Percentiles rank a stretch among this genome's conserved stretches.
These are phyloP conservation scores for Cephus nigrinus DNA, from an alignment of 2,888 invertebrate genomes.

Conservation along the genomic window DNA sequence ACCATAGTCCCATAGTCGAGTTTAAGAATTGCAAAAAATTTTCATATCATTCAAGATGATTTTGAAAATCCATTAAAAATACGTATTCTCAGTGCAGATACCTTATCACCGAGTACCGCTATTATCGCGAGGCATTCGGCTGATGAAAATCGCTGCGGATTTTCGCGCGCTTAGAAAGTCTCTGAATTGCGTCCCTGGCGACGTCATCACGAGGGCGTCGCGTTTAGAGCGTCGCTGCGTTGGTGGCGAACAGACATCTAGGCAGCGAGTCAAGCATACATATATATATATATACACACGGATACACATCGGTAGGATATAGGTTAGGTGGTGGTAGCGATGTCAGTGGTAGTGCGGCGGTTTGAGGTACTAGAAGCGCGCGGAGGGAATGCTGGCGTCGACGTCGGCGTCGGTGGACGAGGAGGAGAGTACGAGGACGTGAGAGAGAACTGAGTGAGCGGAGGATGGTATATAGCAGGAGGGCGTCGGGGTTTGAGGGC, in stretches of 20 bases:
- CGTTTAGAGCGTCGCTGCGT: conserved; percentile 58
- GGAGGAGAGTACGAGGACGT: conserved; percentile 26
- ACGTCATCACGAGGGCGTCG: conserved; percentile 62
- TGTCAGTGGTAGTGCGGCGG: conserved; percentile 16
- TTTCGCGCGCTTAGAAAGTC: neutral
- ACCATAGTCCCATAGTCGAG: neutral
- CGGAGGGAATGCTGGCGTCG: neutral
- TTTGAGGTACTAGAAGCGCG: conserved; percentile 5
- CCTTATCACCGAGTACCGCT: neutral
- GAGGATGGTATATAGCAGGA: neutral
- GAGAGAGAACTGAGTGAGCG: conserved; percentile 26
- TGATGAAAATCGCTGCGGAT: neutral
- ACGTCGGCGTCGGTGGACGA: conserved; percentile 4
- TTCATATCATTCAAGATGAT: neutral
- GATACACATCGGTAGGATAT: conserved; percentile 14
- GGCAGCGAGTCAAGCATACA: conserved; percentile 30
- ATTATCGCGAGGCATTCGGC: neutral
- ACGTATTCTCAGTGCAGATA: neutral
- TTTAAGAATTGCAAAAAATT: neutral
- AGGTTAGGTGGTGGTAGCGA: neutral
- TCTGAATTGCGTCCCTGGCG: conserved; percentile 51
- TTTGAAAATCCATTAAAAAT: no score
- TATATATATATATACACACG: neutral
- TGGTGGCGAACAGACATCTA: conserved; percentile 42
- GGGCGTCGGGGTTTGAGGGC: neutral